These are phyloP conservation scores for Sphinx pinastri DNA, from an alignment of 2,888 invertebrate genomes.

Conservation along the genomic window DNA sequence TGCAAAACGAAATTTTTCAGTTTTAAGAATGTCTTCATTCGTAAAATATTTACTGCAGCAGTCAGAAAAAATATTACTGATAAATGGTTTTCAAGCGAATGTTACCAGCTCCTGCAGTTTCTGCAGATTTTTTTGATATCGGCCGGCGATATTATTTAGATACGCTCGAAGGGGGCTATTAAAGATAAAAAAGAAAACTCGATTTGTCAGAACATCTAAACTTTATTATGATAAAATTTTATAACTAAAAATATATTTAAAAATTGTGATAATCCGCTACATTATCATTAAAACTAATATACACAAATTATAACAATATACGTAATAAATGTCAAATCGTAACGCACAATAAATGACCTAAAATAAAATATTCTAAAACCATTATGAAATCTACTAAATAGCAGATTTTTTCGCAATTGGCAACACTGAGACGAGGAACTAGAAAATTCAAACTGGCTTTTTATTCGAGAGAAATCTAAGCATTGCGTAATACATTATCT, in stretches of 20 bases:
- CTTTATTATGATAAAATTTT: not conserved
- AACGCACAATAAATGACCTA: not conserved
- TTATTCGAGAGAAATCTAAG: slow-evolving; percentile 16
- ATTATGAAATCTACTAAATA: slow-evolving; percentile 22
- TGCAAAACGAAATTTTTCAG: too few species aligned
- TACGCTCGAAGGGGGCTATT: too few species aligned
- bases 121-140: too few species aligned
- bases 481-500: not conserved
- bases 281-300: not conserved
- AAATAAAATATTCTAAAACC: not conserved
- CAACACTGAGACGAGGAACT: slow-evolving; percentile 11
- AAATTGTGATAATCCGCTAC: too few species aligned
- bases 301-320: not conserved
- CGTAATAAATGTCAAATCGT: not conserved
- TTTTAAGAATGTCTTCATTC: too few species aligned
- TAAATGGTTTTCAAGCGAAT: too few species aligned
- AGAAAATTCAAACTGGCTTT: slow-evolving; percentile 1
- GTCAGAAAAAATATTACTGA: too few species aligned
- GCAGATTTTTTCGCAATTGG: slow-evolving; percentile 21
- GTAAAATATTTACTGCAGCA: too few species aligned
- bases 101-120: too few species aligned
- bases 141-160: too few species aligned
- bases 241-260: not conserved
- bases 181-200: too few species aligned
- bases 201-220: not conserved